Conservation (phyloP, 2,113 vertebrate species). For the Salvator merianae region DNA sequence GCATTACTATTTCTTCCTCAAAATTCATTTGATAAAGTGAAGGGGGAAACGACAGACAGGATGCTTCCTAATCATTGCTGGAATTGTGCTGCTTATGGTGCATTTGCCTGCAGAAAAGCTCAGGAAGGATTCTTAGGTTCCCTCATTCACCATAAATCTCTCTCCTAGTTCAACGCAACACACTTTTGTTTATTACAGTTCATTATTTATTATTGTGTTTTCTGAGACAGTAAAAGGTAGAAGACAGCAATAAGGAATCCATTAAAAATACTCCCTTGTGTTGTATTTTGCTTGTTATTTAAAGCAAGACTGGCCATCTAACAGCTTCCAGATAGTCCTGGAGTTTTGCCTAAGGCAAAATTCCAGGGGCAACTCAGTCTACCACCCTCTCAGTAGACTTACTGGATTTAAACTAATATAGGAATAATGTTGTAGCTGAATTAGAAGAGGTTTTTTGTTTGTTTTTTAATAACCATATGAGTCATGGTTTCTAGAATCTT, state of each 20-base stretch:
- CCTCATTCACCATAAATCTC: conserved; percentile 17
- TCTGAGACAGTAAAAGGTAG: background rate
- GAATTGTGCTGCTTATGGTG: conserved; percentile 27
- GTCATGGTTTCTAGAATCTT: background rate
- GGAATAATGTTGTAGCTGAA: no score
- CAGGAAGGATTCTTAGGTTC: background rate
- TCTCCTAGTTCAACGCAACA: background rate
- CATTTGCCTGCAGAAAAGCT: conserved; percentile 40
- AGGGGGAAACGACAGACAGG: conserved; percentile 16
- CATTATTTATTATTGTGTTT: conserved; percentile 21
- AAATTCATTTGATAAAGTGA: conserved; percentile 52
- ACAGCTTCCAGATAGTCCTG: background rate
- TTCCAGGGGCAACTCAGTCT: no score
- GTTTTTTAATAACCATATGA: no score
- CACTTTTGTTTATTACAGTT: background rate
- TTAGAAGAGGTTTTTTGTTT: no score
- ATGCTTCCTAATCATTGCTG: conserved; percentile 39
- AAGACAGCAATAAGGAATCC: background rate
- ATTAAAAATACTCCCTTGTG: conserved; percentile 14
- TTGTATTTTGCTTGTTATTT: conserved; percentile 10
- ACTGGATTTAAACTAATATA: background rate
- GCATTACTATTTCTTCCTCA: conserved; percentile 18
- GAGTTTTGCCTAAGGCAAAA: no score
- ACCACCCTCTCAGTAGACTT: background rate
- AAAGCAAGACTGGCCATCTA: background rate